phyloP scores from a whole-genome alignment of 2,113 vertebrate genomes.

The Proteles cristata region DNA sequence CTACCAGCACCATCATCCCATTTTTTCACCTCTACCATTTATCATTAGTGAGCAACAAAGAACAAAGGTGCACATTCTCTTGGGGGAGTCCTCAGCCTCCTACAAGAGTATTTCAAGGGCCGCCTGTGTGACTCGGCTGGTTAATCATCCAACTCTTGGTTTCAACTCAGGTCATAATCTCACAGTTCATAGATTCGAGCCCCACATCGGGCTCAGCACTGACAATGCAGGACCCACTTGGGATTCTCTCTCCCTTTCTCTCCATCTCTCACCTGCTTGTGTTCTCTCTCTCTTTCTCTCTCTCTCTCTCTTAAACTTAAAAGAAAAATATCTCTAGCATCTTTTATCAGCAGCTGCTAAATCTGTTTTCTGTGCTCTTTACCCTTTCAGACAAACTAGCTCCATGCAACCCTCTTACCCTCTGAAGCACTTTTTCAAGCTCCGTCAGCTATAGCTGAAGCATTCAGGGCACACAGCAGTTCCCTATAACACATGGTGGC shows the following conservation, averaged over 20 bases:
- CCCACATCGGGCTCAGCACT: too few relatives aligned
- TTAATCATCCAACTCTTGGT: too few relatives aligned
- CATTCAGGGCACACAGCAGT: conserved; percentile 3
- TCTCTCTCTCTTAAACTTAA: too few relatives aligned
- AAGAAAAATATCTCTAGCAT: background rate
- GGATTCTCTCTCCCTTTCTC: too few relatives aligned
- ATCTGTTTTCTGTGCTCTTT: background rate
- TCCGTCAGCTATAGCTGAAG: background rate
- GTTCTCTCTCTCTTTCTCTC: accelerated
- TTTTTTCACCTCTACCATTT: background rate
- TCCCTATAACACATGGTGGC: conserved; percentile 3
- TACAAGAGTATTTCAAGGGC: too few relatives aligned
- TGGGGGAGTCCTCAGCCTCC: too few relatives aligned
- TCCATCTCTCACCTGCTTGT: too few relatives aligned
- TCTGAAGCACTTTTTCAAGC: background rate
- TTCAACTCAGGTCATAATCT: too few relatives aligned
- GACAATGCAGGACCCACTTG: too few relatives aligned
- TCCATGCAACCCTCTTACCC: accelerated
- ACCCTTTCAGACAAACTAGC: background rate
- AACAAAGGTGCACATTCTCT: background rate
- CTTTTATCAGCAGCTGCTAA: background rate
- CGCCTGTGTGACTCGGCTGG: too few relatives aligned
- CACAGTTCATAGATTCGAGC: too few relatives aligned
- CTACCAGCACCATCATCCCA: background rate
- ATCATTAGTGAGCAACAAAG: accelerated